phyloP scores from a whole-genome alignment of 2,113 vertebrate species.

The Nymphicus hollandicus region DNA sequence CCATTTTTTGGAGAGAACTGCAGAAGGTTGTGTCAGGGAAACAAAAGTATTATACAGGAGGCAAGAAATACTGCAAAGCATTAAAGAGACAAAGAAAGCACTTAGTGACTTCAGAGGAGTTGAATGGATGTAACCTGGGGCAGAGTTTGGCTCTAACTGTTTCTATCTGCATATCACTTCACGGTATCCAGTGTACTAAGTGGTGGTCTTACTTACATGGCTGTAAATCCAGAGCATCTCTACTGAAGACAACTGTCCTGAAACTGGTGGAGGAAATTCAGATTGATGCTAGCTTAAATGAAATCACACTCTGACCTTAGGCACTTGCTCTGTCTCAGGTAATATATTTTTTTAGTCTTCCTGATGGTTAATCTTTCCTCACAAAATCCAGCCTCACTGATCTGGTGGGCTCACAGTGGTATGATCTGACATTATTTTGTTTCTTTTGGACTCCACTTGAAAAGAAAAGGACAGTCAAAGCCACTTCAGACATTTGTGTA shows the following conservation, averaged over 20 bases:
- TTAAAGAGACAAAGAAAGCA: constrained; percentile 58
- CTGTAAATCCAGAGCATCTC: constrained; percentile 49
- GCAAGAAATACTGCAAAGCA: constrained; percentile 58
- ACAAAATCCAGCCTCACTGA: background rate
- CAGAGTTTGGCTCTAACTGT: background rate
- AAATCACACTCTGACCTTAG: background rate
- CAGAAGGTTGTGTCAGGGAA: constrained; percentile 41
- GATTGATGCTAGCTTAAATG: background rate
- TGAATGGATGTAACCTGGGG: background rate
- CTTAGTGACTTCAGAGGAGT: constrained; percentile 16
- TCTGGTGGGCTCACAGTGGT: background rate
- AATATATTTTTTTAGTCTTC: background rate
- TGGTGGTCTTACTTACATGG: background rate
- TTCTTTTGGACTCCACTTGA: background rate
- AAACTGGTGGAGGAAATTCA: background rate
- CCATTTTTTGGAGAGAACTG: constrained; percentile 50
- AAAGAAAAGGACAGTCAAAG: background rate
- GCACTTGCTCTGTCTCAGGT: background rate
- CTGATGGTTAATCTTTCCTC: background rate
- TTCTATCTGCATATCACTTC: constrained; percentile 22
- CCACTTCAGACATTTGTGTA: background rate
- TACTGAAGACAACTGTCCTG: background rate
- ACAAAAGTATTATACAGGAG: constrained; percentile 45
- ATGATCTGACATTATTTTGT: background rate
- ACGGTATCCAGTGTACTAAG: background rate